Conservation (phyloP, 2,888 invertebrate species). For the Lymantria monacha region DNA sequence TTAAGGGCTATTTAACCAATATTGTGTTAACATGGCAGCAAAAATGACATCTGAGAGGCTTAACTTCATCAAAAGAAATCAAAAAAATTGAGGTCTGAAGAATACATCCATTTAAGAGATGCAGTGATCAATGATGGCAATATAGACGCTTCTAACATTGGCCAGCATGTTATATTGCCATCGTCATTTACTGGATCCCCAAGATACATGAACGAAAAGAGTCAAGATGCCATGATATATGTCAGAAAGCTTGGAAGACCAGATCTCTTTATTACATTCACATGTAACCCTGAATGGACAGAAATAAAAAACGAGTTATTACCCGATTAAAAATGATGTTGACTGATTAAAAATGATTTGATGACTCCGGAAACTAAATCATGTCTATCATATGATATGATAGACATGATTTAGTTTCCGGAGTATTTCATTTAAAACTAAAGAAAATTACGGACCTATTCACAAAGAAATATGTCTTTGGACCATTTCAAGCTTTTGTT, state of each 20-base stretch:
- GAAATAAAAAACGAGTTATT: slow-evolving; percentile 26
- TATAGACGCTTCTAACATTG: slow-evolving; percentile 21
- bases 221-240: background rate
- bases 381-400: background rate
- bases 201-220: slow-evolving; percentile 6
- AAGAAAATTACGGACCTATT: slow-evolving; percentile 24
- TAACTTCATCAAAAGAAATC: background rate
- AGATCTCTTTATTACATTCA: slow-evolving; percentile 16
- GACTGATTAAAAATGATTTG: too few species aligned
- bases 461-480: slow-evolving; percentile 22
- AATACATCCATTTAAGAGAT: slow-evolving; percentile 27
- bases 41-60: background rate
- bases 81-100: slow-evolving; percentile 23
- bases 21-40: background rate
- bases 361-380: slow-evolving; percentile 20
- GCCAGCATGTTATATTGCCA: slow-evolving; percentile 27
- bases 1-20: background rate
- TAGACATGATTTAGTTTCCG: slow-evolving; percentile 9
- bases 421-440: slow-evolving; percentile 30
- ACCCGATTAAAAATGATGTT: slow-evolving; percentile 16
- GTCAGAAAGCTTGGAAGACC: slow-evolving; percentile 27
- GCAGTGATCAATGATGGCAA: slow-evolving; percentile 19
- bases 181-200: slow-evolving; percentile 31
- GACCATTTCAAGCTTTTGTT: slow-evolving; percentile 7
- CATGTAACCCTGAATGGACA: slow-evolving; percentile 16